Base-by-base conservation (phyloP, 2,888 invertebrate species). In the Lasioglossum vierecki region DNA sequence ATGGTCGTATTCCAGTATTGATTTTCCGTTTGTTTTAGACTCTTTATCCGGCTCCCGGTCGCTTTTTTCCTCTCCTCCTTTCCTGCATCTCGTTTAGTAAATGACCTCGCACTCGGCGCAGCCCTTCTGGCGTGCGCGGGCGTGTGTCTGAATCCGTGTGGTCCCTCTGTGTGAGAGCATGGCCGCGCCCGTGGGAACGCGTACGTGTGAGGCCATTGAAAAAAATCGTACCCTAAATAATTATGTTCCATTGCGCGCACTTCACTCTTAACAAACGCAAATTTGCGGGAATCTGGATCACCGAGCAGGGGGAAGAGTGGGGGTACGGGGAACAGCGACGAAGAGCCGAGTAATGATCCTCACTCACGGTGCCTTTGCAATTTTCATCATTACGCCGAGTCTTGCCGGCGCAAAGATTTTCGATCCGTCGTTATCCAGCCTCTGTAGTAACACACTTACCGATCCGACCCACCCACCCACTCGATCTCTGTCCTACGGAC, bases 21-120 rank as follows among this genome's bases (percentile, higher is more conserved):
- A 86, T 86, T 87, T 87, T 77, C 79, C 79, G 87, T 86, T 86
- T 83, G 79, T 87, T 81, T 83, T 83, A 80, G 74, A 79, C 76
- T 86, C 76, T 79, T 81, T 76, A 44, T 71, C 30, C 41, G 18
- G 41, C 41, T 18, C 57, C 35, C 74, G 41, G 57, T 71, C 71
- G 57, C 72, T 71, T 60, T 35, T 80, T 68, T 57, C 3, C 22
- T 18, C 8, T 2, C 26, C 18, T n/a, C 26, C 30, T 30, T 70
- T 68, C 66, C 75, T 44, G 85, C 82, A 79, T 79, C 80, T 76
- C 86, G 83, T 85, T 86, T 78, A 68, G 83, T n/a, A 83, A 83
- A 86, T 75, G 86, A 86, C 83, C 71, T 85, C 76, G 60, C 70
- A 39, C 46, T 44, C 70, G 53, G 13, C 49, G n/a, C 60, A 15